Evolutionary conservation across 2,888 invertebrate species (phyloP).

Genomic region (Anthrax anthrax): DNA sequence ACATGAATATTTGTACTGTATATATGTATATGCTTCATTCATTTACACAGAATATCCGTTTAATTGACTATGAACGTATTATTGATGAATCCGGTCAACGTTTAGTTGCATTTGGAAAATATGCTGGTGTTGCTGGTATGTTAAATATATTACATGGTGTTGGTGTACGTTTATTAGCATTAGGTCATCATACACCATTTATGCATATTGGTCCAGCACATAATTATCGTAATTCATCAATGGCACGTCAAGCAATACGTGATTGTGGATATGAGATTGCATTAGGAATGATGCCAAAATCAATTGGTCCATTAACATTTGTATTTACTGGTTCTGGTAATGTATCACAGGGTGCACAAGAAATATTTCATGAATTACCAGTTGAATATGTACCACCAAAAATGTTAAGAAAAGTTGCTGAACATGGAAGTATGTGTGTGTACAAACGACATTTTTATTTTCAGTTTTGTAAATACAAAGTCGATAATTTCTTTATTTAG

Average conservation of each 20-base stretch:
- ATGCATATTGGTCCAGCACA: constrained; percentile 99
- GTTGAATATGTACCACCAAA: constrained; percentile 95
- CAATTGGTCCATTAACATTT: constrained; percentile 92
- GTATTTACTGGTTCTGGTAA: constrained; percentile 98
- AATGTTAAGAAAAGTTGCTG: constrained; percentile 86
- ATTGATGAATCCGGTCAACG: constrained; percentile 78
- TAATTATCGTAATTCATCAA: constrained; percentile 94
- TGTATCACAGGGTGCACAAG: constrained; percentile 85
- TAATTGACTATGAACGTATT: constrained; percentile 95
- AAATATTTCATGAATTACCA: constrained; percentile 91
- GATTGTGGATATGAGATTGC: constrained; percentile 99
- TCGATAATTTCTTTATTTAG: no score
- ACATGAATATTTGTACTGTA: no score
- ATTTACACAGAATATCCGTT: constrained; percentile 56
- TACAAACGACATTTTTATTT: no score
- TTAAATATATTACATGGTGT: constrained; percentile 96
- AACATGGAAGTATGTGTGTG: constrained; percentile 75
- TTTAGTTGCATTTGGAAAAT: constrained; percentile 96
- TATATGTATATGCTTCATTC: constrained; percentile 29
- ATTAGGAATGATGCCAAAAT: constrained; percentile 90
- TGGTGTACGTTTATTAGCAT: constrained; percentile 73
- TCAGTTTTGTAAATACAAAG: no score
- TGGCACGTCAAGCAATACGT: constrained; percentile 93
- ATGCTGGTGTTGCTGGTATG: constrained; percentile 97
- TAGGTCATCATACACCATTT: constrained; percentile 98